Evolutionary conservation across 1,140 invertebrate species (phyloP), one percentile per base, ranked within the genome.

Genomic region (Sitophilus oryzae): DNA sequence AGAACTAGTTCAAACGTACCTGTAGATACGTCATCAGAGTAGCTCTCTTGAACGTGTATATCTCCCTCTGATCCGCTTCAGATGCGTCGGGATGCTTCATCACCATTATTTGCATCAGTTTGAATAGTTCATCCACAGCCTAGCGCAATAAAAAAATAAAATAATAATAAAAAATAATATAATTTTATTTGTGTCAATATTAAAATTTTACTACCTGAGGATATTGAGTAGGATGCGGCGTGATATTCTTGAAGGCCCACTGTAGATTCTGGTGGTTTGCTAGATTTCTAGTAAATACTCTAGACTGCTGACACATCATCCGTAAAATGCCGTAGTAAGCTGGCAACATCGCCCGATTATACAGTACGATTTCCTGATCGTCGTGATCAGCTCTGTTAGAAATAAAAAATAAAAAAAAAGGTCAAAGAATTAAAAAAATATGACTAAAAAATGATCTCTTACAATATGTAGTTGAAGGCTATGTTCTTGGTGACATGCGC

Each of bases 391-490:
- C 92, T 63, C 87, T 89, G 58, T 15, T n/a, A n/a, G n/a, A 67
- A 71, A 40, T 20, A 40, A 57, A 58, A 54, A 36, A 22, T 11
- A 49, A 46, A 23, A n/a, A 38, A 51, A 15, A 30, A 10, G 22
- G 14, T 16, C 10, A 23, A 4, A 6, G 18, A 50, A 49, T 15
- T 15, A 21, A 48, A 14, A n/a, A n/a, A n/a, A n/a, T n/a, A n/a
- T n/a, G n/a, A n/a, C n/a, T n/a, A n/a, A n/a, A 10, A 34, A 42
- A 16, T 21, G 30, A 20, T 43, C 25, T 82, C 88, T 85, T 79
- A 94, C 90, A 96, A 74, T 71, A 96, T 96, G 71, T 96, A 96
- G 74, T 95, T 96, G 77, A 95, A 96, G 61, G 91, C 91, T 72
- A 96, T 93, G 68, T 96, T 94, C 72, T 91, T 95, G 53, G 79